Evolutionary conservation across 2,888 invertebrate genomes (phyloP).

Genomic region (Heliconius hortense): DNA sequence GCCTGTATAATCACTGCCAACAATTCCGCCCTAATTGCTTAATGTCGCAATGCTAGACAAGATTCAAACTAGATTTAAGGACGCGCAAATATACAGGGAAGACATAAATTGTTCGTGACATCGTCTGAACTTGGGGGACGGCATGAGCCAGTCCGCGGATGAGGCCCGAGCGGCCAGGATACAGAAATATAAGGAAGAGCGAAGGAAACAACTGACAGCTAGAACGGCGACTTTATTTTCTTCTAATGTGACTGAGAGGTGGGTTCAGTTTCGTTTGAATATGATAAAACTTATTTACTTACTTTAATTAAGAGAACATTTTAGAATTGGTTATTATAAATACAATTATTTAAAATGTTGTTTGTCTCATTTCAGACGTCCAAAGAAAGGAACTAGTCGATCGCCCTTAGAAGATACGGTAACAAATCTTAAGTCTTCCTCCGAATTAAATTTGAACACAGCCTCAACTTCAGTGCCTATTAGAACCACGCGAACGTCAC

Average conservation of each 20-base stretch:
- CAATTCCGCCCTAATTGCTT: conserved; percentile 72
- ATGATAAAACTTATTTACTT: not conserved
- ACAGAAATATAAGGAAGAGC: conserved; percentile 87
- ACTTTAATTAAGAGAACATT: too few species aligned
- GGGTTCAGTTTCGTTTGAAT: conserved; percentile 35
- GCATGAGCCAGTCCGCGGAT: conserved; percentile 72
- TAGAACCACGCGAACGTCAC: conserved; percentile 87
- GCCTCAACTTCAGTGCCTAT: conserved; percentile 80
- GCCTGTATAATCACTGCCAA: conserved; percentile 76
- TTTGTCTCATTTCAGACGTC: conserved; percentile 65
- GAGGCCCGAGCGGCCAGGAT: conserved; percentile 84
- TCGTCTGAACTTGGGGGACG: conserved; percentile 52
- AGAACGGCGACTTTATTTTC: conserved; percentile 83
- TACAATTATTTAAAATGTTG: not conserved
- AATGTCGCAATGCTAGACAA: conserved; percentile 77
- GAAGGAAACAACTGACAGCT: conserved; percentile 85
- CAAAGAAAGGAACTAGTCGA: conserved; percentile 58
- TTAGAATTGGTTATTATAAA: too few species aligned
- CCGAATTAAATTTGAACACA: conserved; percentile 72
- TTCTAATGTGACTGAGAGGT: conserved; percentile 83
- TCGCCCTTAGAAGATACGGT: conserved; percentile 63
- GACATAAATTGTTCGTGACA: conserved; percentile 65
- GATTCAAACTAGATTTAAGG: conserved; percentile 58
- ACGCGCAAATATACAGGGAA: conserved; percentile 52
- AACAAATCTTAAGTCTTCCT: conserved; percentile 72